phyloP scores from a whole-genome alignment of 2,113 vertebrate species.

The Geococcyx californianus region DNA sequence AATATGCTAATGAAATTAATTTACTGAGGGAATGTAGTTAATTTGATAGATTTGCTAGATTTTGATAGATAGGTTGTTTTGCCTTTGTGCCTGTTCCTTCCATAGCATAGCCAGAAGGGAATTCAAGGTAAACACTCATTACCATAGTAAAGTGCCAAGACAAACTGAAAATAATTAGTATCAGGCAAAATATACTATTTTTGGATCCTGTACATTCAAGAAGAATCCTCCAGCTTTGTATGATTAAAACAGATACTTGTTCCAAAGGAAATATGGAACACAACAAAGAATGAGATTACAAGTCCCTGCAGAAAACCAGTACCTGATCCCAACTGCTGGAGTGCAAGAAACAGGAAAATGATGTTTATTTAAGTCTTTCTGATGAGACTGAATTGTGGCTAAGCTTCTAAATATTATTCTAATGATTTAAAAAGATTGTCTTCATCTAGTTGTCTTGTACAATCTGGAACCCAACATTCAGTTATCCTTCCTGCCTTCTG shows the following conservation, averaged over 20 bases:
- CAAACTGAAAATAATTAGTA: slow-evolving; percentile 39
- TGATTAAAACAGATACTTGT: not conserved
- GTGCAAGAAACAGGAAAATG: not conserved
- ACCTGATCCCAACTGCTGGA: slow-evolving; percentile 1
- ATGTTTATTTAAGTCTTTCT: not conserved
- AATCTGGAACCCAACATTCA: not conserved
- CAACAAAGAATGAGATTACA: not conserved
- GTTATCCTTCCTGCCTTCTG: not conserved
- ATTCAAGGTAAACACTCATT: slow-evolving; percentile 17
- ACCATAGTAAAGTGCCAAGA: slow-evolving; percentile 1
- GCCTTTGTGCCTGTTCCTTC: not conserved
- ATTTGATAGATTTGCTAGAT: not conserved
- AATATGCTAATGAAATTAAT: not conserved
- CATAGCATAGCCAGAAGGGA: not conserved
- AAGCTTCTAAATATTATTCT: not conserved
- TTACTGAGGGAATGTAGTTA: not conserved
- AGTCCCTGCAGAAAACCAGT: not conserved
- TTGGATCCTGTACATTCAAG: not conserved
- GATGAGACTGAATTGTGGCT: not conserved
- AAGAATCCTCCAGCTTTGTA: not conserved
- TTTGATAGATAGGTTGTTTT: not conserved
- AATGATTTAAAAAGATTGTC: not conserved
- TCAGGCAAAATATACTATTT: not conserved
- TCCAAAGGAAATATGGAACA: slow-evolving; percentile 26
- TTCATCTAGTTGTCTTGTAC: not conserved